Conservation (phyloP, 2,113 vertebrate genomes). For the Hemiprocne comata region DNA sequence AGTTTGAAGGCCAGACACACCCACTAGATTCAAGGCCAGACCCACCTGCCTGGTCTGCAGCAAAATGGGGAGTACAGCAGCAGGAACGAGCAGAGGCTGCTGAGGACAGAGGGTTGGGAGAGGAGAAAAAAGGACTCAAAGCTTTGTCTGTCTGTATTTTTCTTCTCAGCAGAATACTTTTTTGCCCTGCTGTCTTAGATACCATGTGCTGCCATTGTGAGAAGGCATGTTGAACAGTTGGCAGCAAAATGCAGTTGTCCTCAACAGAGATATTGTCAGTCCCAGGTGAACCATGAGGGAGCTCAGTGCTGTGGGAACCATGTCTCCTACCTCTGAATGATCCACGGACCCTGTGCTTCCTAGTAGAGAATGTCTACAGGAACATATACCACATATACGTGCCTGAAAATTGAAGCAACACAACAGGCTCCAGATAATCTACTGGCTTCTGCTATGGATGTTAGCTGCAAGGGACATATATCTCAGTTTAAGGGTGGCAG, state of each 20-base stretch:
- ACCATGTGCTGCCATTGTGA: rapidly evolving
- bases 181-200: neutral
- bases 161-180: neutral
- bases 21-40: neutral
- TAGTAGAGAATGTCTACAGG: neutral
- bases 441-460: rapidly evolving
- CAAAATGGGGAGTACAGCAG: rapidly evolving
- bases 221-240: neutral
- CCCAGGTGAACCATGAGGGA: rapidly evolving
- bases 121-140: neutral
- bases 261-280: neutral
- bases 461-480: neutral
- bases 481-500: neutral
- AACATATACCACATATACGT: rapidly evolving
- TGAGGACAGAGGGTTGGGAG: neutral
- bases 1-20: neutral
- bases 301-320: rapidly evolving
- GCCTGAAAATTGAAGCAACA: neutral
- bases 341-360: neutral
- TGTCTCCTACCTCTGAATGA: neutral
- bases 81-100: neutral
- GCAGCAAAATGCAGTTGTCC: neutral
- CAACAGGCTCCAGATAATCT: too few species aligned
- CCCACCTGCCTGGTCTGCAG: neutral
- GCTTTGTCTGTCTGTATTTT: neutral